phyloP scores from a whole-genome alignment of 2,113 vertebrate species.

The Eleginops maclovinus region DNA sequence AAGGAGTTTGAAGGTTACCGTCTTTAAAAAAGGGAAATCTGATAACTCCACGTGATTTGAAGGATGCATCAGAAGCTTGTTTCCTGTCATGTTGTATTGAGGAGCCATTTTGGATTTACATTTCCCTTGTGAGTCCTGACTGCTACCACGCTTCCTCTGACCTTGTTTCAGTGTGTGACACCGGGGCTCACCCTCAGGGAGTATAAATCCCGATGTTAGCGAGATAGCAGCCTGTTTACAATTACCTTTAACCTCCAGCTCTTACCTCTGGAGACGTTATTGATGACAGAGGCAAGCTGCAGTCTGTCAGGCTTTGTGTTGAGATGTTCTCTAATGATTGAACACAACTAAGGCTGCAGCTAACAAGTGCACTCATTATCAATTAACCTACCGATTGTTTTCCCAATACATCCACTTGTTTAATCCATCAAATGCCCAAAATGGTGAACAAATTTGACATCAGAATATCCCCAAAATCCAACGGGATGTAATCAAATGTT shows the following conservation, averaged over 20 bases:
- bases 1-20: conserved; percentile 54
- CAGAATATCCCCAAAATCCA: too few relatives aligned
- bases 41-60: conserved; percentile 56
- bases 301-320: conserved; percentile 6
- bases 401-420: not conserved
- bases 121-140: conserved; percentile 74
- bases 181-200: conserved; percentile 70
- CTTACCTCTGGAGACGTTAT: conserved; percentile 65
- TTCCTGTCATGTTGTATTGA: conserved; percentile 54
- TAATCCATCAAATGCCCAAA: not conserved
- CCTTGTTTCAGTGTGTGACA: conserved; percentile 71
- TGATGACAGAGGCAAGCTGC: conserved; percentile 52
- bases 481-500: too few relatives aligned
- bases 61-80: conserved; percentile 39
- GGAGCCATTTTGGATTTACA: conserved; percentile 61
- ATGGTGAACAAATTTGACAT: too few relatives aligned
- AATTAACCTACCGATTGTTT: not conserved
- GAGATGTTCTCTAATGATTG: conserved; percentile 26
- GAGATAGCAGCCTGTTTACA: conserved; percentile 73
- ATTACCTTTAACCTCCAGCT: conserved; percentile 75
- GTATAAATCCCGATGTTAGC: conserved; percentile 63
- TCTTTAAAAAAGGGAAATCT: conserved; percentile 3
- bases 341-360: not conserved
- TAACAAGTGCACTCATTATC: not conserved
- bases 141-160: conserved; percentile 68